Percentiles rank a stretch among this genome's conserved stretches.
Conservation (phyloP, 2,113 vertebrate species). For the Astatotilapia flaviijosephi region DNA sequence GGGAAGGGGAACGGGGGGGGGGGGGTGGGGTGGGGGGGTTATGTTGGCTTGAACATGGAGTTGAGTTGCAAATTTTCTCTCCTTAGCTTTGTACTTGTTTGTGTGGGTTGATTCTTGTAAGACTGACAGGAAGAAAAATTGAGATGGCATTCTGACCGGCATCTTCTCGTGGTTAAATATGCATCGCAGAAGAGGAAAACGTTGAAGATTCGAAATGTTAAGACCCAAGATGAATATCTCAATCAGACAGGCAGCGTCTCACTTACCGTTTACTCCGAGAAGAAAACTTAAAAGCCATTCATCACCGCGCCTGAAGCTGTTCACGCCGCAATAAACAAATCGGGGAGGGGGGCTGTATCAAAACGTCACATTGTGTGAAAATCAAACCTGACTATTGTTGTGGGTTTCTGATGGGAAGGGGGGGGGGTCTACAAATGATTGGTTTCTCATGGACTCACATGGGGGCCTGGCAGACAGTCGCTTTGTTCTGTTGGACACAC, state of each 20-base stretch:
- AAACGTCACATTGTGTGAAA: background rate
- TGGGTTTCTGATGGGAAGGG: background rate
- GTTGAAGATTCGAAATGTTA: background rate
- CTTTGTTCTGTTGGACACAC: background rate
- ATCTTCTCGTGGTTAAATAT: background rate
- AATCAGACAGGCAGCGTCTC: background rate
- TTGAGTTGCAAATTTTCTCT: background rate
- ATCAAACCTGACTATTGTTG: background rate
- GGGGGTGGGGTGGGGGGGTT: background rate
- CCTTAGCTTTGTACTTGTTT: background rate
- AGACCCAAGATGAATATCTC: background rate
- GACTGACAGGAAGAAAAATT: background rate
- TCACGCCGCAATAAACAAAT: background rate
- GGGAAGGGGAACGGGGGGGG: too few relatives aligned
- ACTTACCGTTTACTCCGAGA: slow-evolving; percentile 6
- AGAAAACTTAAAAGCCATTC: background rate
- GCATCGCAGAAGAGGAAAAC: background rate
- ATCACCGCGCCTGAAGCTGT: background rate
- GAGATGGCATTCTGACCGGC: background rate
- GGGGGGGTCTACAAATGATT: background rate
- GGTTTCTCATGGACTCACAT: background rate
- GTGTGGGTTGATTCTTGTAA: background rate
- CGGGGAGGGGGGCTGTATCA: background rate
- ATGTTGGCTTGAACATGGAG: background rate
- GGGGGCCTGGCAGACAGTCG: background rate